phyloP scores from a whole-genome alignment of 1,140 invertebrate genomes.

The Pseudobourletiella spinata region DNA sequence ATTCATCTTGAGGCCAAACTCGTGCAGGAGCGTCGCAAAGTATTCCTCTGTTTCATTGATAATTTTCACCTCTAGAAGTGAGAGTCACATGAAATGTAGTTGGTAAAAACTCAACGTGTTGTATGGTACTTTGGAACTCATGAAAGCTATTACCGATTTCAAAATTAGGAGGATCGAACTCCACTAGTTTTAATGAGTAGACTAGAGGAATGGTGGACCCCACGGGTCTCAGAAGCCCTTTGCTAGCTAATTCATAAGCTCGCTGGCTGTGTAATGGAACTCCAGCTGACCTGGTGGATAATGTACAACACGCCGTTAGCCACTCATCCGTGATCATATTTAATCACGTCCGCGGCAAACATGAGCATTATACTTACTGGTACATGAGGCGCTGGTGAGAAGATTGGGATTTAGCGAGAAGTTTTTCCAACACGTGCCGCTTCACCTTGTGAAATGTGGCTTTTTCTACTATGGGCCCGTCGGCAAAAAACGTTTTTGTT shows the following conservation, averaged over 20 bases:
- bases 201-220: constrained; percentile 61
- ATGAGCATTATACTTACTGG: constrained; percentile 53
- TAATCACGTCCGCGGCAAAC: no score
- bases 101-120: no score
- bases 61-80: constrained; percentile 63
- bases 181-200: constrained; percentile 75
- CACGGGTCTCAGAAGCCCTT: constrained; percentile 66
- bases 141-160: constrained; percentile 77
- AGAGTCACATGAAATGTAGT: no score
- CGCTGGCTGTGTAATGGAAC: constrained; percentile 72
- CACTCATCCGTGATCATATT: no score
- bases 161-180: constrained; percentile 73
- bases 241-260: constrained; percentile 73
- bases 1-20: constrained; percentile 67
- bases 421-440: constrained; percentile 54
- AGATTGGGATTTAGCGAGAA: constrained; percentile 66
- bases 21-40: constrained; percentile 61
- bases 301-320: no score
- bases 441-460: constrained; percentile 61
- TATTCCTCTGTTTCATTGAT: constrained; percentile 73
- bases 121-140: no score
- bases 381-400: constrained; percentile 74
- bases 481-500: constrained; percentile 62
- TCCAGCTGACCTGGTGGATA: constrained; percentile 65
- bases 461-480: constrained; percentile 62